Evolutionary conservation across 2,888 invertebrate species (phyloP).

Genomic region (Brenthis daphne): DNA sequence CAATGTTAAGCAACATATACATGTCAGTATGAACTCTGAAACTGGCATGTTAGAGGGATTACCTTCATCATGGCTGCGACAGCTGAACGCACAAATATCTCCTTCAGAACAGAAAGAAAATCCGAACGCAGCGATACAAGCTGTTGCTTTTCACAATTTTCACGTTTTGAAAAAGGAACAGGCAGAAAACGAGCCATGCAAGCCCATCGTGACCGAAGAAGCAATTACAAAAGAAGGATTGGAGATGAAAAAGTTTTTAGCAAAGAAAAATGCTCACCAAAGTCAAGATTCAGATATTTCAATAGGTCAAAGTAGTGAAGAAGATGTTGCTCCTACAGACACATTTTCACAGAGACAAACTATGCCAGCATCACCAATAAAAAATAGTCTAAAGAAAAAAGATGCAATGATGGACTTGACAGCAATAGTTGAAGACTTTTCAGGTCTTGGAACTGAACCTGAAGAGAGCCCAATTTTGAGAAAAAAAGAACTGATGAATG

Average conservation of each 20-base stretch:
- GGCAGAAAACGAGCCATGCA: slow-evolving; percentile 86
- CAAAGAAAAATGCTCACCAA: slow-evolving; percentile 87
- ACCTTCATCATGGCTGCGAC: slow-evolving; percentile 90
- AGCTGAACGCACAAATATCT: slow-evolving; percentile 91
- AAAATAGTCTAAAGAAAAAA: slow-evolving; percentile 68
- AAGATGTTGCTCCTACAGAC: slow-evolving; percentile 72
- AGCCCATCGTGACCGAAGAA: slow-evolving; percentile 91
- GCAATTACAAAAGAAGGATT: slow-evolving; percentile 91
- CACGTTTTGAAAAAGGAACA: slow-evolving; percentile 90
- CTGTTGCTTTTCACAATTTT: slow-evolving; percentile 94
- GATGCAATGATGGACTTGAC: slow-evolving; percentile 64
- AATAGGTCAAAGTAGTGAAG: slow-evolving; percentile 79
- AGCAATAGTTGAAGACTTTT: slow-evolving; percentile 70
- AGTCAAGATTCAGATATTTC: slow-evolving; percentile 83
- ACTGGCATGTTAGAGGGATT: slow-evolving; percentile 93
- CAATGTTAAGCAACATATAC: slow-evolving; percentile 92
- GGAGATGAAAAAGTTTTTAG: slow-evolving; percentile 89
- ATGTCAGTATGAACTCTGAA: slow-evolving; percentile 91
- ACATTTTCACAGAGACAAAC: slow-evolving; percentile 73
- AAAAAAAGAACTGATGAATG: slow-evolving; percentile 80
- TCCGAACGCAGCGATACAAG: slow-evolving; percentile 94
- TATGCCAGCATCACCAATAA: slow-evolving; percentile 80
- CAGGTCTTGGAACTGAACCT: slow-evolving; percentile 67
- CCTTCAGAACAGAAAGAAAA: slow-evolving; percentile 94
- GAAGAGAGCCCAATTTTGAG: slow-evolving; percentile 84